Percentiles rank a stretch among this genome's conserved stretches.
Evolutionary conservation across 2,888 invertebrate genomes (phyloP).

Genomic region (Brachypalpus laphriformis): DNA sequence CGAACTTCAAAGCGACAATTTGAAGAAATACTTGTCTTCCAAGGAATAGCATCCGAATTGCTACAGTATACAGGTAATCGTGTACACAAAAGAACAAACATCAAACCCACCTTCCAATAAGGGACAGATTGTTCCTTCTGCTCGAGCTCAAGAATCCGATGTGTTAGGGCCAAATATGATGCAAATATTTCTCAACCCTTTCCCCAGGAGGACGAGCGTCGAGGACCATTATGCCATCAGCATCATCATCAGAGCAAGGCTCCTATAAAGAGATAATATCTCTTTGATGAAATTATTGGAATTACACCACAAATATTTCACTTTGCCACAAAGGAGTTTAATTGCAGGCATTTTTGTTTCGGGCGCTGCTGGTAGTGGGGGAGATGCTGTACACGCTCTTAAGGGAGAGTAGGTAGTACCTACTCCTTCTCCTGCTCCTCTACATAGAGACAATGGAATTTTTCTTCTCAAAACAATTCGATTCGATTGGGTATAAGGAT

Average conservation of each 20-base stretch:
- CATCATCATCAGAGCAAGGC: conserved; percentile 28
- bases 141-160: neutral
- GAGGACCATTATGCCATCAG: neutral
- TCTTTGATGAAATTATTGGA: conserved; percentile 73
- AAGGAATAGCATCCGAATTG: neutral
- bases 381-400: neutral
- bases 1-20: neutral
- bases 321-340: conserved; percentile 72
- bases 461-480: conserved; percentile 57
- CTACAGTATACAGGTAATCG: neutral
- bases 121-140: neutral
- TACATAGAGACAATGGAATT: conserved; percentile 48
- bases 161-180: conserved; percentile 20
- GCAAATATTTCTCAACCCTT: conserved; percentile 29
- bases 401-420: neutral
- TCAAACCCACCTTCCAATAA: neutral
- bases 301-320: conserved; percentile 73
- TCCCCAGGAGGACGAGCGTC: neutral
- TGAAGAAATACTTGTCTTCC: neutral
- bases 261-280: conserved; percentile 69
- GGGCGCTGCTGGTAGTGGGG: neutral
- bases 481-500: conserved; percentile 38
- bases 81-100: neutral
- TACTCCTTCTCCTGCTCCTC: too few relatives aligned
- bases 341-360: conserved; percentile 64